These are phyloP conservation scores for Chitala chitala DNA, from an alignment of 2,113 vertebrate genomes.

Conservation along the genomic window DNA sequence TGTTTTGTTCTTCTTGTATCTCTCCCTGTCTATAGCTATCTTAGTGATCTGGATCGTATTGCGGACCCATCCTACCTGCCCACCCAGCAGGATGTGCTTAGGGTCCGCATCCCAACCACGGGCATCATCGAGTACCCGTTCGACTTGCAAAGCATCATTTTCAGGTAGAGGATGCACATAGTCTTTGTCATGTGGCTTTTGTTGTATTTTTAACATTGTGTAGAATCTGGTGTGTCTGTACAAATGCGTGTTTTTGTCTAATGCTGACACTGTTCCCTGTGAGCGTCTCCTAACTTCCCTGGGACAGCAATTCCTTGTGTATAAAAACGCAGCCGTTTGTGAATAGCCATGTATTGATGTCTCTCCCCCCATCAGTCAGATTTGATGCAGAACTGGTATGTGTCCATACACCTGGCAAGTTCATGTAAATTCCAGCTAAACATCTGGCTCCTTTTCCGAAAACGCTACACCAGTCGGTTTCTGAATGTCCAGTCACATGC, in stretches of 20 bases:
- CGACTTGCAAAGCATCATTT: constrained; percentile 98
- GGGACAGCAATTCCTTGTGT: too few species aligned
- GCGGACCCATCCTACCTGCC: constrained; percentile 86
- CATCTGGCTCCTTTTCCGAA: too few species aligned
- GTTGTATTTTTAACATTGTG: constrained; percentile 8
- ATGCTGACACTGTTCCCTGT: too few species aligned
- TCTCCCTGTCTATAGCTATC: constrained; percentile 73
- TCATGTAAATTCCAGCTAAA: too few species aligned
- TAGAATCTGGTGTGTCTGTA: not conserved
- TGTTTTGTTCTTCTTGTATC: constrained; percentile 27
- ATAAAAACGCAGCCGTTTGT: too few species aligned
- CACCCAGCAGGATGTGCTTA: constrained; percentile 96
- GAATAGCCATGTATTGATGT: too few species aligned
- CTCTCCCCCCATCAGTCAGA: too few species aligned
- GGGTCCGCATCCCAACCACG: constrained; percentile 94
- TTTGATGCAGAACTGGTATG: too few species aligned
- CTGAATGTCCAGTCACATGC: not conserved
- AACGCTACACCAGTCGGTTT: not conserved
- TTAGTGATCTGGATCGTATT: constrained; percentile 93
- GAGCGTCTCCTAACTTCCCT: too few species aligned
- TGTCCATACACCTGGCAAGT: too few species aligned
- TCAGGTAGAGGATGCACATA: constrained; percentile 74
- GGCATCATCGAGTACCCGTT: constrained; percentile 99
- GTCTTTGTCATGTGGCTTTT: constrained; percentile 16
- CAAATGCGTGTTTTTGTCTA: not conserved